A percentile compares a stretch with the other conserved stretches of the same genome.
These are phyloP conservation scores for Tinea semifulvella DNA, from an alignment of 2,888 invertebrate genomes.

Conservation along the genomic window DNA sequence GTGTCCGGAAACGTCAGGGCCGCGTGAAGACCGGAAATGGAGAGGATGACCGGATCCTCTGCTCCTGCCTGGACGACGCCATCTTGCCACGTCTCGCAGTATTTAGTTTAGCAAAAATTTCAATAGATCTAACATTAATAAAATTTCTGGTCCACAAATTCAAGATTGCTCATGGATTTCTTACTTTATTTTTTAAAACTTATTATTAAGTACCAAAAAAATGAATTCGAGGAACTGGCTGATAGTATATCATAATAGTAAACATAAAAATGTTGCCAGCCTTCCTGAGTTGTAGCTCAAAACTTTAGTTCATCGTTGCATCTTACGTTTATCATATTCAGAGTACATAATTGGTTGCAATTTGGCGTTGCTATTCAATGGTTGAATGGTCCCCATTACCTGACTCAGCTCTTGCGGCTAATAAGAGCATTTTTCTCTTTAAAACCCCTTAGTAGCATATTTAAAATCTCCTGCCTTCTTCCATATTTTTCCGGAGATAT, in stretches of 20 bases:
- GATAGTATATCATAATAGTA: no score
- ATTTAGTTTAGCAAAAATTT: constrained; percentile 20
- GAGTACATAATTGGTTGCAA: constrained; percentile 66
- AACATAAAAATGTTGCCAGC: no score
- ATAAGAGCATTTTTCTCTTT: constrained; percentile 64
- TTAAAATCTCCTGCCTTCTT: background rate
- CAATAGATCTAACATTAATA: no score
- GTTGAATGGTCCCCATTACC: constrained; percentile 57
- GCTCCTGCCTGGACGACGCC: constrained; percentile 47
- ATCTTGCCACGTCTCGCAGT: constrained; percentile 55
- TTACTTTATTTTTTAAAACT: no score
- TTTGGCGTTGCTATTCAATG: constrained; percentile 59
- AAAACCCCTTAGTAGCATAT: constrained; percentile 52
- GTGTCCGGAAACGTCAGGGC: constrained; percentile 66
- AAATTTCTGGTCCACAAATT: no score
- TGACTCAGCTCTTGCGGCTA: constrained; percentile 32
- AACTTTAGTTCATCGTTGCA: constrained; percentile 28
- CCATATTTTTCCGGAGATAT: background rate
- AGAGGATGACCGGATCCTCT: constrained; percentile 67
- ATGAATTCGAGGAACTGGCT: no score
- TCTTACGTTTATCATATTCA: constrained; percentile 60
- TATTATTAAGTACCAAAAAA: no score
- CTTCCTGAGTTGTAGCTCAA: no score
- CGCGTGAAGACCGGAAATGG: constrained; percentile 68
- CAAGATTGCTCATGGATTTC: no score